These are phyloP conservation scores for Chromobotia macracanthus DNA, from an alignment of 2,797 vertebrate genomes.

Conservation along the genomic window DNA sequence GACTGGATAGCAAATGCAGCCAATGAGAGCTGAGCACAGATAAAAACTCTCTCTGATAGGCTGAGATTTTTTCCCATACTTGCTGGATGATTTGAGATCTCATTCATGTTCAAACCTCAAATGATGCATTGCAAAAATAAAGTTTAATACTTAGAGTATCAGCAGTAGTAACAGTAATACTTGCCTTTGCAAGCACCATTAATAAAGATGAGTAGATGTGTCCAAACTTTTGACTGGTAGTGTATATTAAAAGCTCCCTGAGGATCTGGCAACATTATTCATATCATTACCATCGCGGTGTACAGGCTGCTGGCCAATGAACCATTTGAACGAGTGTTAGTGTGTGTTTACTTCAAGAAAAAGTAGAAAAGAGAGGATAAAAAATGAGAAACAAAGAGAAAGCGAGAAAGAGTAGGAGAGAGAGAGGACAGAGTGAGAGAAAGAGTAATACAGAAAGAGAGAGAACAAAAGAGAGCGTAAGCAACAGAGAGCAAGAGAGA, in stretches of 20 bases:
- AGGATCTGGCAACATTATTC: background rate
- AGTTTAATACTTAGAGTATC: background rate
- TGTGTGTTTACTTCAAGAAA: conserved; percentile 25
- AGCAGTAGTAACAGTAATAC: background rate
- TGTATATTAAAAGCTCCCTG: background rate
- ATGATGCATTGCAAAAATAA: background rate
- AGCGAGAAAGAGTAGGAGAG: background rate
- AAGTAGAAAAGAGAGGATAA: conserved; percentile 42
- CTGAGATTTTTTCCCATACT: background rate
- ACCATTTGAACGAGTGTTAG: background rate
- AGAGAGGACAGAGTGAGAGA: background rate
- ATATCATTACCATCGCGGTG: background rate
- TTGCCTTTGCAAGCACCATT: background rate
- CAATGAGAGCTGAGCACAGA: background rate
- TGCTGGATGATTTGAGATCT: background rate
- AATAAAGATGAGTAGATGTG: background rate
- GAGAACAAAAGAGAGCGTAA: background rate
- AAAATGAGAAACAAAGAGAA: background rate
- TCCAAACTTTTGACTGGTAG: background rate
- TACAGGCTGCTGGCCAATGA: background rate
- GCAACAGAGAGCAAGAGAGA: too few relatives aligned
- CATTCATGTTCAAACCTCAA: background rate
- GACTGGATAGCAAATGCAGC: too few relatives aligned
- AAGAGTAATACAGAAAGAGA: conserved; percentile 16
- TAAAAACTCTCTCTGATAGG: background rate